phyloP scores from a whole-genome alignment of 2,888 invertebrate genomes.

The Lycophotia porphyrea region DNA sequence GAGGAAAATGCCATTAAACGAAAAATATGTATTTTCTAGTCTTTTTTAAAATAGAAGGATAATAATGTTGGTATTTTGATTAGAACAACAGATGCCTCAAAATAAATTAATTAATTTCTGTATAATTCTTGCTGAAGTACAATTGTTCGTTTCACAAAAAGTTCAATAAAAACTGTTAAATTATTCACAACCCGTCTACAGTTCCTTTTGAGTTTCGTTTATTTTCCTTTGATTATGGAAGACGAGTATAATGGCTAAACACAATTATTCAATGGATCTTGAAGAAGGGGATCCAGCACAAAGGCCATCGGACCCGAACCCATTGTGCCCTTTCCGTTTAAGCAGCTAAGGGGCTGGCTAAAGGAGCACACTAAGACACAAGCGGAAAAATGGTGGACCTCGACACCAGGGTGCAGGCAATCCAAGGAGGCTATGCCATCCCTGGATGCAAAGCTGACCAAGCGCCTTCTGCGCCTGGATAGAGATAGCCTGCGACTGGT shows the following conservation, averaged over 20 bases:
- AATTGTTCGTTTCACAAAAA: not conserved
- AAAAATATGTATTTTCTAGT: too few species aligned
- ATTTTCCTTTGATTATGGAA: conserved; percentile 23
- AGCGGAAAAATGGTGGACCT: too few species aligned
- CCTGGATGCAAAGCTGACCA: too few species aligned
- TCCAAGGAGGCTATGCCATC: too few species aligned
- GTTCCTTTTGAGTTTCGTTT: conserved; percentile 11
- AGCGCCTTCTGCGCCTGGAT: too few species aligned
- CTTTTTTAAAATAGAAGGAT: not conserved
- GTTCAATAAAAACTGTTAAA: conserved; percentile 5
- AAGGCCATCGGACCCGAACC: too few species aligned
- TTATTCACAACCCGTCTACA: conserved; percentile 1
- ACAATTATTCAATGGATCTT: not conserved
- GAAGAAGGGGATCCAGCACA: too few species aligned
- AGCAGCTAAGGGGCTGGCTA: too few species aligned
- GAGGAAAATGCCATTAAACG: conserved; percentile 42
- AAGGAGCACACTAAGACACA: too few species aligned
- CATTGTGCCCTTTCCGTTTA: too few species aligned
- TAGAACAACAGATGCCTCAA: not conserved
- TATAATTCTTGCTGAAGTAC: not conserved
- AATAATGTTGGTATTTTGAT: not conserved
- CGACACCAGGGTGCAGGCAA: too few species aligned
- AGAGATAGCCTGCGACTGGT: too few species aligned
- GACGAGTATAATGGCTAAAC: not conserved
- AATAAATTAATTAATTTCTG: not conserved